These are phyloP conservation scores for Cirrhinus molitorella DNA, from an alignment of 2,797 vertebrate genomes.

Conservation along the genomic window DNA sequence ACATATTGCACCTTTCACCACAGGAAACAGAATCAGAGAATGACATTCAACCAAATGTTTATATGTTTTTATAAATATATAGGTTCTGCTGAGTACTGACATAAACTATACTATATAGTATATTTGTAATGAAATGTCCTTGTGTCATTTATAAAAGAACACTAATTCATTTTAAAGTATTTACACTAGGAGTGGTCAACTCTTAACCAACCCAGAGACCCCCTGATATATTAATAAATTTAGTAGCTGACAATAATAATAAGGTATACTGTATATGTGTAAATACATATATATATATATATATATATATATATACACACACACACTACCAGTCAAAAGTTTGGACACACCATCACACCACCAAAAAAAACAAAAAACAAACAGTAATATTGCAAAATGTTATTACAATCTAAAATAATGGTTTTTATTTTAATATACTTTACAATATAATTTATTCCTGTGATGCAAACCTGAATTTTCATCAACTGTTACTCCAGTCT, in stretches of 20 bases:
- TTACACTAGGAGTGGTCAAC: background rate
- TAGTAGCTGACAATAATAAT: background rate
- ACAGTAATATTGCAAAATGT: no score
- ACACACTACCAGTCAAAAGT: no score
- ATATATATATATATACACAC: no score
- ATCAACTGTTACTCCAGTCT: no score
- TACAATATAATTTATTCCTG: no score
- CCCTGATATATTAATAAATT: background rate
- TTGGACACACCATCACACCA: no score
- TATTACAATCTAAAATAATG: no score
- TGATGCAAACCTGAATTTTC: no score
- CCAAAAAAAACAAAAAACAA: no score
- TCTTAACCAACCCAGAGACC: no score
- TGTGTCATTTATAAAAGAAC: background rate
- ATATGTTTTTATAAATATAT: background rate
- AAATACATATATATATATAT: no score
- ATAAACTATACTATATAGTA: background rate
- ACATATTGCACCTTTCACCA: background rate
- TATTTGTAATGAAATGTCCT: background rate
- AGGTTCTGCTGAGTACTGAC: background rate
- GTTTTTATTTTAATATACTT: no score
- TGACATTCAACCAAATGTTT: background rate
- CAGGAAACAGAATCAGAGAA: slow-evolving; percentile 26
- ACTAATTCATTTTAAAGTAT: background rate
- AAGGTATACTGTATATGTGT: background rate